Evolutionary conservation across 2,797 vertebrate genomes (phyloP), one percentile per base, ranked within the genome.

Genomic region (Moxostoma hubbsi): DNA sequence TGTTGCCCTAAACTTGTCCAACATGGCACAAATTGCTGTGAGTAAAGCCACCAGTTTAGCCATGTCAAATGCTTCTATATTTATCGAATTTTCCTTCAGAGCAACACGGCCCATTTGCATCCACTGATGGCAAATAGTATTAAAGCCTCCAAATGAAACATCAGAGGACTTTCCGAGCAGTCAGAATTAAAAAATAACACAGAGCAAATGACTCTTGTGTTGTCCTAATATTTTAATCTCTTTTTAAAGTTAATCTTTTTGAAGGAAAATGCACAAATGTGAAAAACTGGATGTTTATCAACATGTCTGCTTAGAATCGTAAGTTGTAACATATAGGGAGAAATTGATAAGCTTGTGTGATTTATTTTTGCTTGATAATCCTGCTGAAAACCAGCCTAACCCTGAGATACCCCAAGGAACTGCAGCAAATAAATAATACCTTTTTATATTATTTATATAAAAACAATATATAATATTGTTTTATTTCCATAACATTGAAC

Each of bases 21-120:
- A 73, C 46, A 54, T 50, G 11, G 9, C 69, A 66, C 24, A 79
- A 72, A 62, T 62, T 5, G 49, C 69, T 50, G n/a, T 46, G 63
- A 62, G 54, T 45, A 59, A 16, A 51, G 65, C 53, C 78, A 59
- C 70, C 47, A 43, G 53, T 2, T 53, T 74, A 71, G 62, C 62
- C 18, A 11, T 1, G 16, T 16, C 54, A 75, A 82, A 79, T 75
- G 18, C 24, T 65, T 61, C 53, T 65, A 66, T 70, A 58, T 82
- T 61, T 24, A 4, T 9, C 58, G 16, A 16, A 18, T 59, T 79
- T 64, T 57, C 16, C 18, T 63, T 78, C 9, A 46, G 10, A 36
- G 4, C 3, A 36, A 36, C 36, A 36, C 36, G 36, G 36, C 36
- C 36, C 36, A 5, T 82, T 18, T 12, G 49, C 73, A 5, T 69